Evolutionary conservation across 2,113 vertebrate species (phyloP).

Genomic region (Tyto alba): DNA sequence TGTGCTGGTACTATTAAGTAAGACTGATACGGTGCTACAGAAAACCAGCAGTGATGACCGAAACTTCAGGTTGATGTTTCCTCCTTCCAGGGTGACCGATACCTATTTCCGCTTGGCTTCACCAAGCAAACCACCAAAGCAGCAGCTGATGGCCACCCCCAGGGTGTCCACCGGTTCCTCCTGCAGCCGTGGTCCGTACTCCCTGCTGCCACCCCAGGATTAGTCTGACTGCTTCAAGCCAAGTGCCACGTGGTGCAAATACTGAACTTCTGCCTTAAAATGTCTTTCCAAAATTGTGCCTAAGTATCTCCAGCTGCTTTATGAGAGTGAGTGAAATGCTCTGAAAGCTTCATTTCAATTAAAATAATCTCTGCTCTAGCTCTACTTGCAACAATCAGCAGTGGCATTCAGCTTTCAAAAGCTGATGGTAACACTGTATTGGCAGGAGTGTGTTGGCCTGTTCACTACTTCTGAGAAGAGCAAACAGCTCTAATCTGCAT

Average conservation of each 20-base stretch:
- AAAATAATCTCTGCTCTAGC: background rate
- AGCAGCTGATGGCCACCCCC: background rate
- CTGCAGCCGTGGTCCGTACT: fast-evolving
- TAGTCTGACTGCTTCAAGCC: background rate
- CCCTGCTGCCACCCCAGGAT: background rate
- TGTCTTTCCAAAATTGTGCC: background rate
- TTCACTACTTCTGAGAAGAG: background rate
- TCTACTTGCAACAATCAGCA: background rate
- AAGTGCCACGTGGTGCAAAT: background rate
- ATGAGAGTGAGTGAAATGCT: background rate
- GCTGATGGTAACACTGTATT: background rate
- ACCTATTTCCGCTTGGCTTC: background rate
- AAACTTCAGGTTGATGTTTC: background rate
- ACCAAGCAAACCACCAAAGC: background rate
- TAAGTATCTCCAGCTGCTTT: slow-evolving; percentile 4
- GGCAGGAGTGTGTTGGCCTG: background rate
- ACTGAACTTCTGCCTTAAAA: background rate
- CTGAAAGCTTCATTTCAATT: slow-evolving; percentile 24
- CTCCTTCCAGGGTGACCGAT: background rate
- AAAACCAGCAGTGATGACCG: background rate
- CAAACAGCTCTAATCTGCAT: slow-evolving; percentile 8
- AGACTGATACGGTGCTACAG: fast-evolving
- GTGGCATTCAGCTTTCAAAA: slow-evolving; percentile 1
- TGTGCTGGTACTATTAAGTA: background rate
- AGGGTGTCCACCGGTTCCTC: background rate